Conservation (phyloP, 2,113 vertebrate genomes). For the Saguinus midas region DNA sequence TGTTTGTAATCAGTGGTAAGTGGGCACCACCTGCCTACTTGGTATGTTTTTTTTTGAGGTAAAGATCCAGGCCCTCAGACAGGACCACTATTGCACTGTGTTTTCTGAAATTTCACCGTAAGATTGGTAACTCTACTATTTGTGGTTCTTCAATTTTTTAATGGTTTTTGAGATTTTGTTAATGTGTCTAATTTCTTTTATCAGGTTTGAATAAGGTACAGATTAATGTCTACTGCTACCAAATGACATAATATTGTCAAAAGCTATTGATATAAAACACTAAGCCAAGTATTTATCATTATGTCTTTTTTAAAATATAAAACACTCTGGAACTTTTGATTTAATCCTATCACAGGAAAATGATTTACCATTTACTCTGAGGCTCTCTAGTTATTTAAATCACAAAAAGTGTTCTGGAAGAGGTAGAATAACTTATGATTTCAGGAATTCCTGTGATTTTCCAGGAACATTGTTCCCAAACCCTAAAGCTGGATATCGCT, state of each 20-base stretch:
- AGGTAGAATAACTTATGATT: background rate
- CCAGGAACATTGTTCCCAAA: background rate
- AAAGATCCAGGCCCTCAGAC: background rate
- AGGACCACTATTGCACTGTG: background rate
- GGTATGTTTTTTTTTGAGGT: background rate
- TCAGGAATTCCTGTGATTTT: background rate
- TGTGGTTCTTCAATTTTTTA: background rate
- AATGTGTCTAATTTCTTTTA: background rate
- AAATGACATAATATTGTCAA: background rate
- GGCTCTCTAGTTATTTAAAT: background rate
- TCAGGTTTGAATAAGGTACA: background rate
- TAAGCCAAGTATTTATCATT: background rate
- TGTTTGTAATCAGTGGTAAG: too few relatives aligned
- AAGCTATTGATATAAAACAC: background rate
- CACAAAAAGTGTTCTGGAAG: background rate
- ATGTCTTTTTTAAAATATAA: background rate
- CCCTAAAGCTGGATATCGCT: background rate
- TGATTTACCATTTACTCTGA: accelerated
- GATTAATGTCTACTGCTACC: background rate
- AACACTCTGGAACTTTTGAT: background rate
- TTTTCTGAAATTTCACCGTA: background rate
- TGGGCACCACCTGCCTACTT: too few relatives aligned
- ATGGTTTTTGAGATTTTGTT: background rate
- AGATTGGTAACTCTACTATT: background rate
- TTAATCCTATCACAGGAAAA: background rate